phyloP scores from a whole-genome alignment of 2,113 vertebrate genomes.

The Girardinichthys multiradiatus region DNA sequence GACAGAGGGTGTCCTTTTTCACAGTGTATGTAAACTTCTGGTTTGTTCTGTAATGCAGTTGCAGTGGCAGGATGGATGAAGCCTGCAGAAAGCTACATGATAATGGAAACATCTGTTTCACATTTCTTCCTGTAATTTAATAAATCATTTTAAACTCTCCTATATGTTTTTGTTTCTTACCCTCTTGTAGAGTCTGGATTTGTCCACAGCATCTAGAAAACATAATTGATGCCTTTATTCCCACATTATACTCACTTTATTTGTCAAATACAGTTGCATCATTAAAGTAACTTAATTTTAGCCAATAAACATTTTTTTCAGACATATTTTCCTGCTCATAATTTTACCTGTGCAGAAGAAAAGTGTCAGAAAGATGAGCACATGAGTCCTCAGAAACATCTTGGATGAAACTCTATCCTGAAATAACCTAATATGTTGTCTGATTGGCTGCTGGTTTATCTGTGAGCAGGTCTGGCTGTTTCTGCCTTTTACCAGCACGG shows the following conservation, averaged over 20 bases:
- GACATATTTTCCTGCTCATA: too few relatives aligned
- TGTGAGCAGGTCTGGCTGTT: background rate
- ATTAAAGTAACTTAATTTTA: background rate
- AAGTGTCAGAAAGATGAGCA: slow-evolving; percentile 41
- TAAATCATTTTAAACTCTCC: background rate
- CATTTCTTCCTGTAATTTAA: background rate
- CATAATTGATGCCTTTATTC: background rate
- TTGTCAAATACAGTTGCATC: background rate
- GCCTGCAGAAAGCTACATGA: background rate
- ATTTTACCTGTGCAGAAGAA: slow-evolving; percentile 56
- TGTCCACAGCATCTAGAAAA: slow-evolving; percentile 55
- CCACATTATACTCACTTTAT: background rate
- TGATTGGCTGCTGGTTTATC: slow-evolving; percentile 14
- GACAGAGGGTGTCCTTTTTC: background rate
- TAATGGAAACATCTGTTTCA: background rate
- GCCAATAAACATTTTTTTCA: too few relatives aligned
- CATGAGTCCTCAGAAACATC: slow-evolving; percentile 52
- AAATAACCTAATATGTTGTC: background rate
- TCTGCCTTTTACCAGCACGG: background rate
- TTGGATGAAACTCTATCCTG: background rate
- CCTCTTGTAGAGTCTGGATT: slow-evolving; percentile 55
- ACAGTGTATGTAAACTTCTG: background rate
- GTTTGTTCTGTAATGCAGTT: background rate
- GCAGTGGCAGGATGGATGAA: too few relatives aligned
- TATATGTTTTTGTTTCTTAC: slow-evolving; percentile 37